A percentile compares a stretch with the other conserved stretches of the same genome.
phyloP scores from a whole-genome alignment of 2,888 invertebrate genomes.

The Ichneumon xanthorius region DNA sequence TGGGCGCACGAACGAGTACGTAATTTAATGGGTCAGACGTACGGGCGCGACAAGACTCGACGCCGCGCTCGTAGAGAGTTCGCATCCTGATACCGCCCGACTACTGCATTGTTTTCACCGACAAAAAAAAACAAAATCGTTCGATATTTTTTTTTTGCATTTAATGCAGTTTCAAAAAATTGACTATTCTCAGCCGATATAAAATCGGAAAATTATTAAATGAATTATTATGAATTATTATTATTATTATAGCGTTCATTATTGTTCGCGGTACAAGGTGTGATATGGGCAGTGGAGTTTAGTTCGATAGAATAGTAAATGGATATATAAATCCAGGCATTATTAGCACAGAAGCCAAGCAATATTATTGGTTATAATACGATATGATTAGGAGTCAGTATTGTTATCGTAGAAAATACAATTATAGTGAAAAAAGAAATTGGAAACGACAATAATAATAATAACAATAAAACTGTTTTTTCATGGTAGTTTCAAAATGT shows the following conservation, averaged over 20 bases:
- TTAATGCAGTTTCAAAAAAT: background rate
- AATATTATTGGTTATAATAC: too few relatives aligned
- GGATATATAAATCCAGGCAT: background rate
- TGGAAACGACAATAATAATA: background rate
- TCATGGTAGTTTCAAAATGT: background rate
- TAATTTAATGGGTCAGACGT: conserved; percentile 64
- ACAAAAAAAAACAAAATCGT: background rate
- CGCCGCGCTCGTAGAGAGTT: conserved; percentile 23
- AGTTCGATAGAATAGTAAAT: too few relatives aligned
- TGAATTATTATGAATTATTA: background rate
- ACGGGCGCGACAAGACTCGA: conserved; percentile 46
- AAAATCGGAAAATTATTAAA: background rate
- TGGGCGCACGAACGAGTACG: conserved; percentile 52
- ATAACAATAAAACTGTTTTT: background rate
- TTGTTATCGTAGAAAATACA: too few relatives aligned
- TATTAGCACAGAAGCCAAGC: background rate
- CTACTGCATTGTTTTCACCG: background rate
- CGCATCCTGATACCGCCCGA: background rate
- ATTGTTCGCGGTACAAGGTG: too few relatives aligned
- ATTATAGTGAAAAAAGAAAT: background rate
- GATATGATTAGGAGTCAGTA: too few relatives aligned
- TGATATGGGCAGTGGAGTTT: too few relatives aligned
- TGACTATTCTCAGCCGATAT: background rate
- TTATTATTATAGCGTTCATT: background rate
- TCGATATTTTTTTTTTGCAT: background rate